Evolutionary conservation across 2,113 vertebrate species (phyloP), one percentile per base, ranked within the genome.

Genomic region (Cyphomyrus plagiostoma): DNA sequence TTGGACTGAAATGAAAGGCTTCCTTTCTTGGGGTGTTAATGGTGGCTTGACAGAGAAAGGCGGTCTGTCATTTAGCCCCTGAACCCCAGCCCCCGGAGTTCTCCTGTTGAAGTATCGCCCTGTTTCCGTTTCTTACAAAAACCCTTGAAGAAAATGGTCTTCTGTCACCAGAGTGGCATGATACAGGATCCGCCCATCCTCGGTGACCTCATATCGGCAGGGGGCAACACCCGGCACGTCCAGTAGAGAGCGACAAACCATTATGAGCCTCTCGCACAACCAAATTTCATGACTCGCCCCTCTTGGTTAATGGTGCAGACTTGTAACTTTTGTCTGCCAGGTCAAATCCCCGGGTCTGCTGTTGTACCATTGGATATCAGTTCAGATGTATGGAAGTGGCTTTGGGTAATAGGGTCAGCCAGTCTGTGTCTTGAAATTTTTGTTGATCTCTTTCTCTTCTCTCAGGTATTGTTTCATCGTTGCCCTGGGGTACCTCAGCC

Each of bases 391-490:
- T 2, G 15, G 13, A 6, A 19, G 4, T 35, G 74, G 35, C 35
- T 19, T 42, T 19, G 35, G 26, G 15, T 77, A 77, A 77, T 39
- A 80, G 74, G 30, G 35, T 17, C 70, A 39, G 15, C 70, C 35
- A 74, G 1, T 39, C 70, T 39, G 30, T 39, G 6, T 85, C 42
- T n/a, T 48, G 21, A 48, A 3, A 39, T 42, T 23, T 49, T 17
- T 15, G n/a, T 4, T 53, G 1, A 88, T 26, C 26, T 52, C 21
- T 42, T 19, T 58, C 19, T 53, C 15, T 58, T 46, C 88, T 46
- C 95, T 26, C 95, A 99, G 98, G 93, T 98, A 97, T 92, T 99
- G 98, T 94, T 99, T 99, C 95, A 96, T 99, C 92, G 97, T 99
- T 88, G 98, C 98, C 82, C 95, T 99, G 90, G 97, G 98, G 92